phyloP scores from a whole-genome alignment of 1,140 invertebrate species.

The Drosophila aff. region DNA sequence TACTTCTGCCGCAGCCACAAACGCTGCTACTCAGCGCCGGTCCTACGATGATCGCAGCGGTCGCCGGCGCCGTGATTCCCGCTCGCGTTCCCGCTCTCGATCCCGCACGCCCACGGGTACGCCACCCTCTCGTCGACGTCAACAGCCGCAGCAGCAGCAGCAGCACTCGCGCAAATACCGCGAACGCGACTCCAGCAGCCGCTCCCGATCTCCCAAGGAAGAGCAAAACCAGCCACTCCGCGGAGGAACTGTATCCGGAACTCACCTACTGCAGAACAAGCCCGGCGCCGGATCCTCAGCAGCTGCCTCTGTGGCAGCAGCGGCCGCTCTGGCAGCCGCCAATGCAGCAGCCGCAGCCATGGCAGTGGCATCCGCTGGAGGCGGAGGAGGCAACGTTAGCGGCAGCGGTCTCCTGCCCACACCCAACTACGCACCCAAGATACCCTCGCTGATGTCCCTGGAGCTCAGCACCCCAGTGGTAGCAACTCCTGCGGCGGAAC shows the following conservation, averaged over 20 bases:
- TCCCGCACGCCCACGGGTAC: slow-evolving; percentile 60
- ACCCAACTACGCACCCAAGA: slow-evolving; percentile 66
- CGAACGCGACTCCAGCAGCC: slow-evolving; percentile 60
- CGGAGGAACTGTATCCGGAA: slow-evolving; percentile 4
- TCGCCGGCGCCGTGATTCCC: slow-evolving; percentile 46
- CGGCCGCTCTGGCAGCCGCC: slow-evolving; percentile 25
- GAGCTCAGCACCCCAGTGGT: slow-evolving; percentile 45
- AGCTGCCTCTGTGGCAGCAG: slow-evolving; percentile 16
- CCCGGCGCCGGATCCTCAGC: slow-evolving; percentile 1
- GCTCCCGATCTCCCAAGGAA: slow-evolving; percentile 56
- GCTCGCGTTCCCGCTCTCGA: slow-evolving; percentile 57
- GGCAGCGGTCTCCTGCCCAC: slow-evolving; percentile 58
- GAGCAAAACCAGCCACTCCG: slow-evolving; percentile 3
- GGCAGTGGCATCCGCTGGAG: slow-evolving; percentile 4
- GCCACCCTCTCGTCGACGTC: slow-evolving; percentile 32
- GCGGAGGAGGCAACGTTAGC: background rate
- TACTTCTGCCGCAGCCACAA: slow-evolving; percentile 19
- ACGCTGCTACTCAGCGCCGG: slow-evolving; percentile 38
- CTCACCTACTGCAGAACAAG: slow-evolving; percentile 5
- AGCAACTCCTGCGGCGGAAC: slow-evolving; percentile 17
- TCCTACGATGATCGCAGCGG: slow-evolving; percentile 52
- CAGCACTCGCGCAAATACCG: slow-evolving; percentile 56
- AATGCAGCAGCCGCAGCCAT: slow-evolving; percentile 27
- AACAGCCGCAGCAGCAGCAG: slow-evolving; percentile 10
- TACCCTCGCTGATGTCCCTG: slow-evolving; percentile 74